These are phyloP conservation scores for Mesopsocus fuscifrons DNA, from an alignment of 2,888 invertebrate species.

Conservation along the genomic window DNA sequence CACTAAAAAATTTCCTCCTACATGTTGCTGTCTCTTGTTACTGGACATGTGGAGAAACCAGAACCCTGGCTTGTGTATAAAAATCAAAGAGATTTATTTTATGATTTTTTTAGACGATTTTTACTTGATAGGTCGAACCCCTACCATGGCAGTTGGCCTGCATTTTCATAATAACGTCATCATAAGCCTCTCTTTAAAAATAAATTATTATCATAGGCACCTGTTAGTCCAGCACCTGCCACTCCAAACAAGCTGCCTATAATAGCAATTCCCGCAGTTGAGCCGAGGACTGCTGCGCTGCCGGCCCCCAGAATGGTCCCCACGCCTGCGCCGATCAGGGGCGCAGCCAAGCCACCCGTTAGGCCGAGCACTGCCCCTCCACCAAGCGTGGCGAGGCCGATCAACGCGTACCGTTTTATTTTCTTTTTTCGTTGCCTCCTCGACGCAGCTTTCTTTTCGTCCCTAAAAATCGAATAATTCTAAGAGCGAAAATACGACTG, in stretches of 20 bases:
- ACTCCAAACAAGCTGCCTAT: slow-evolving; percentile 43
- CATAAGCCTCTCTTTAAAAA: no score
- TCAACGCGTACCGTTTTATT: slow-evolving; percentile 37
- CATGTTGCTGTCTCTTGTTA: no score
- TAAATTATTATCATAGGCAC: slow-evolving; percentile 19
- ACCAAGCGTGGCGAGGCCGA: slow-evolving; percentile 41
- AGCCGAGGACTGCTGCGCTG: slow-evolving; percentile 29
- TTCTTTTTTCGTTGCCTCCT: slow-evolving; percentile 31
- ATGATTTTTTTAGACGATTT: no score
- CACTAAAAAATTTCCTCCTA: no score
- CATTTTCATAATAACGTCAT: no score
- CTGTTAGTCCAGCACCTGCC: slow-evolving; percentile 44
- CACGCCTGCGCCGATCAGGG: slow-evolving; percentile 34
- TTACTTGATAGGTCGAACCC: no score
- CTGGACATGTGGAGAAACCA: no score
- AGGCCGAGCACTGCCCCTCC: slow-evolving; percentile 43
- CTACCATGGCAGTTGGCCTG: no score
- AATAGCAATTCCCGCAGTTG: slow-evolving; percentile 31
- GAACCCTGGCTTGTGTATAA: no score
- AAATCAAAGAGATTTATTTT: no score
- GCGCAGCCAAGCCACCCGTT: slow-evolving; percentile 46
- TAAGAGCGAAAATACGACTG: no score
- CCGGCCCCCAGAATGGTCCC: slow-evolving; percentile 27
- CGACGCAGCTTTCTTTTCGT: slow-evolving; percentile 28
- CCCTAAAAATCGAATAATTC: slow-evolving; percentile 24